Conservation (phyloP, 2,113 vertebrate genomes). For the Empidonax traillii region DNA sequence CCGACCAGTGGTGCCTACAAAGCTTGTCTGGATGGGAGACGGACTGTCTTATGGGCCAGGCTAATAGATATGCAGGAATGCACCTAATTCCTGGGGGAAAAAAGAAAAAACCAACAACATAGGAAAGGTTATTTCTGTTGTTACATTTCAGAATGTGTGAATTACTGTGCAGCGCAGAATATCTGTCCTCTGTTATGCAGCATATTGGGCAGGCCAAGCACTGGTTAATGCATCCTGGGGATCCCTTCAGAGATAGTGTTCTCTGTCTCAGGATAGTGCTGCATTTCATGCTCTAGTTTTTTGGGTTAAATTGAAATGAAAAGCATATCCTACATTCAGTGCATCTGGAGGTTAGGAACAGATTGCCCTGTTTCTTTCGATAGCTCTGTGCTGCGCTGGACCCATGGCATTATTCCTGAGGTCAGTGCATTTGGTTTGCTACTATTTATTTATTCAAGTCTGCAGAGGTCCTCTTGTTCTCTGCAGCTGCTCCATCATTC, state of each 20-base stretch:
- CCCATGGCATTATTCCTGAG: neutral
- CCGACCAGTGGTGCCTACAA: neutral
- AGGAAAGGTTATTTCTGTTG: neutral
- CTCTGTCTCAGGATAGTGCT: neutral
- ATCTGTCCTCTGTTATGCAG: neutral
- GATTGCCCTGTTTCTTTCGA: neutral
- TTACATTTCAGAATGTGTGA: neutral
- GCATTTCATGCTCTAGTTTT: neutral
- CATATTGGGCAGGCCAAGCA: neutral
- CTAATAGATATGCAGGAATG: neutral
- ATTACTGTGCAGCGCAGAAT: neutral
- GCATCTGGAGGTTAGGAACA: neutral
- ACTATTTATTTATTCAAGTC: conserved; percentile 40
- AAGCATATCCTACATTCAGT: neutral
- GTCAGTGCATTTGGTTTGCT: conserved; percentile 18
- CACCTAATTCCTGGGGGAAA: neutral
- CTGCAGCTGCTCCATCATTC: conserved; percentile 21
- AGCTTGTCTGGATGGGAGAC: neutral
- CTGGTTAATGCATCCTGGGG: neutral
- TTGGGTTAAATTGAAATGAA: neutral
- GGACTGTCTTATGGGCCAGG: neutral
- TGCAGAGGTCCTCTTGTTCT: conserved; percentile 22
- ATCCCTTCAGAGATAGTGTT: neutral
- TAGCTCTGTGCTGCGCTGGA: neutral
- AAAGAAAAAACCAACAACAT: neutral